These are phyloP conservation scores for Myotis yumanensis DNA, from an alignment of 2,113 vertebrate genomes.

Conservation along the genomic window DNA sequence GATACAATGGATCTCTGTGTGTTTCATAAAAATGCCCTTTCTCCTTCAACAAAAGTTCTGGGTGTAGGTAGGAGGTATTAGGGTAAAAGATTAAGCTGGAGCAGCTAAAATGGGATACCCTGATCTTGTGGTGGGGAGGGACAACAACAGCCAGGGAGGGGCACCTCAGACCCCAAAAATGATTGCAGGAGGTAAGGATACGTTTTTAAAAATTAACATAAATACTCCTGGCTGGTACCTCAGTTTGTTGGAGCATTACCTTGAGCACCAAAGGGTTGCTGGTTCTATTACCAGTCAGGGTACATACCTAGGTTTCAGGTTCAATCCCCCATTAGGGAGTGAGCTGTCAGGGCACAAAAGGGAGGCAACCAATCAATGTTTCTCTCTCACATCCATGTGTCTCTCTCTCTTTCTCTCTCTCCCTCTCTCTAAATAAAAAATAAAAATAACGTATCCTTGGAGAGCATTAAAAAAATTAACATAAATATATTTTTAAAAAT, in stretches of 20 bases:
- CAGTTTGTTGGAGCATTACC: background rate
- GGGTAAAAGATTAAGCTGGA: background rate
- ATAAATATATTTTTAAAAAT: background rate
- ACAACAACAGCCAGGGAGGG: background rate
- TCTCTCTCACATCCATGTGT: background rate
- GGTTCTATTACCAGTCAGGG: background rate
- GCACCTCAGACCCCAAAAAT: background rate
- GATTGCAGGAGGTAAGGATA: background rate
- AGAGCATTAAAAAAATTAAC: background rate
- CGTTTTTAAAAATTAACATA: background rate
- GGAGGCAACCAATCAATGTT: background rate
- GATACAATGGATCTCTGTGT: background rate
- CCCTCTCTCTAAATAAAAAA: background rate
- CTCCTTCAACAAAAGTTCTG: background rate
- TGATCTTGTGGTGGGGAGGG: background rate
- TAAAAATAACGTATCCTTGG: background rate
- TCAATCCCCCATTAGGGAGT: background rate
- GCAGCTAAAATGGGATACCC: background rate
- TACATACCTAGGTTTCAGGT: background rate
- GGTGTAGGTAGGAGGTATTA: background rate
- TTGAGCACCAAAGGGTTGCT: background rate
- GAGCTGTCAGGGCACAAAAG: background rate
- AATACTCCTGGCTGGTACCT: background rate
- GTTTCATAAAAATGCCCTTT: background rate
- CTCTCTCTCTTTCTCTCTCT: no score